Evolutionary conservation across 2,888 invertebrate species (phyloP).

Genomic region (Subacronicta megacephala): DNA sequence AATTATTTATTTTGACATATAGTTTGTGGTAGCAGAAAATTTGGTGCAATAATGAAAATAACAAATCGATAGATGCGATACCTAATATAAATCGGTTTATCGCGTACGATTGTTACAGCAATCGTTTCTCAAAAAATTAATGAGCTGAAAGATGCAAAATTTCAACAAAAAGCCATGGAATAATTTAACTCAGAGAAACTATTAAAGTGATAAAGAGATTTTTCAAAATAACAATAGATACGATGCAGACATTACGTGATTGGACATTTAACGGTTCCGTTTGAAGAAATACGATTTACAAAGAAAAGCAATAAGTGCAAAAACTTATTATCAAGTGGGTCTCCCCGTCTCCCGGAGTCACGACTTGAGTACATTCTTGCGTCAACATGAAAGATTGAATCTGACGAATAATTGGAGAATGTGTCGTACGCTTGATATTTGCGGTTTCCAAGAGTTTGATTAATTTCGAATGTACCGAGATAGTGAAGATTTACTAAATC

Average conservation of each 20-base stretch:
- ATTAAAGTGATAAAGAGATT: background rate
- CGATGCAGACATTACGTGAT: constrained; percentile 4
- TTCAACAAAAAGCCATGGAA: too few relatives aligned
- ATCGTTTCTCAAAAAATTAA: too few relatives aligned
- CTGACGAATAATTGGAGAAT: background rate
- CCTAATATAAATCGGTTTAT: too few relatives aligned
- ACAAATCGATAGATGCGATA: background rate
- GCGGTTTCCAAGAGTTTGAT: too few relatives aligned
- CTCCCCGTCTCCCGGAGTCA: constrained; percentile 9
- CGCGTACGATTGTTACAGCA: too few relatives aligned
- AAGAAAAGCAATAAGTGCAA: constrained; percentile 5
- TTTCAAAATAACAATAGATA: background rate
- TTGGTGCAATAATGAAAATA: background rate
- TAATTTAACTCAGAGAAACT: background rate
- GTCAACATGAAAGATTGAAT: background rate
- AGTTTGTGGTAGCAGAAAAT: background rate
- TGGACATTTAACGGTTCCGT: constrained; percentile 1
- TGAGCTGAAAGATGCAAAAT: too few relatives aligned
- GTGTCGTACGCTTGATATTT: too few relatives aligned
- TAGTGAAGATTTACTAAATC: too few relatives aligned
- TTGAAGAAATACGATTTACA: constrained; percentile 12
- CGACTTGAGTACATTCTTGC: constrained; percentile 21
- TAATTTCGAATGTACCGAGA: too few relatives aligned
- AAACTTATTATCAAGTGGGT: constrained; percentile 9
- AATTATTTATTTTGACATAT: background rate